Base-by-base conservation (phyloP, 2,113 vertebrate genomes). In the Sterrhoptilus dennistouni region DNA sequence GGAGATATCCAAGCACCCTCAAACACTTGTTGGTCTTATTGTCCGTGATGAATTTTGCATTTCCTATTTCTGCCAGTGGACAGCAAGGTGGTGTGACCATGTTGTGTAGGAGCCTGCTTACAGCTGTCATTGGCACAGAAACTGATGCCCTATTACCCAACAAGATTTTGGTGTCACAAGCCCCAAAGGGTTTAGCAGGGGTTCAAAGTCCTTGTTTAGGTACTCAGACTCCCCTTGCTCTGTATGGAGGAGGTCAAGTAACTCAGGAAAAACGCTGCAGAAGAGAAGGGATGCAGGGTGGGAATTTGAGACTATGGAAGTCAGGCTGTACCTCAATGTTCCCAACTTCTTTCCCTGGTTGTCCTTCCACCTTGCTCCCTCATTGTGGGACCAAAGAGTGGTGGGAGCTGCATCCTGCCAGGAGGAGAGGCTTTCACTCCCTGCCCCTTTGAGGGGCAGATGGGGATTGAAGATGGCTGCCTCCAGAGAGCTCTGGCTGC, bases 371-470 rank as follows among this genome's bases (percentile, higher is more conserved):
- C 42, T 83, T 22, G 0, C 24, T 70, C 12, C 16, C 38, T 72
- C 33, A 14, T 3, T 3, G 4, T 35, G 3, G 7, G 49, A 27
- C 5, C 61, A 76, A 11, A 1, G 3, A 9, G 11, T 76, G 22
- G 8, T 50, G 16, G 3, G 14, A 8, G 12, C 19, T 89, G 35
- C 6, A 4, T 35, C 49, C 49, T 5, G 1, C 23, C 4, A 11
- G 15, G 27, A 0, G 0, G 15, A 59, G 7, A 77, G 9, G n/a
- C 4, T 33, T 77, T 77, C 33, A 72, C 4, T 8, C 27, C 18
- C 16, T 64, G 9, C 6, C 20, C 38, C 45, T 47, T 3, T 0
- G 42, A 49, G 22, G 13, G 14, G 4, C 35, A 65, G 15, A 29
- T 9, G 11, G 35, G 45, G 14, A 6, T 11, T 24, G 47, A 61